Percentiles rank a stretch among this genome's conserved stretches.
phyloP scores from a whole-genome alignment of 2,113 vertebrate genomes.

The Uropsilus gracilis region DNA sequence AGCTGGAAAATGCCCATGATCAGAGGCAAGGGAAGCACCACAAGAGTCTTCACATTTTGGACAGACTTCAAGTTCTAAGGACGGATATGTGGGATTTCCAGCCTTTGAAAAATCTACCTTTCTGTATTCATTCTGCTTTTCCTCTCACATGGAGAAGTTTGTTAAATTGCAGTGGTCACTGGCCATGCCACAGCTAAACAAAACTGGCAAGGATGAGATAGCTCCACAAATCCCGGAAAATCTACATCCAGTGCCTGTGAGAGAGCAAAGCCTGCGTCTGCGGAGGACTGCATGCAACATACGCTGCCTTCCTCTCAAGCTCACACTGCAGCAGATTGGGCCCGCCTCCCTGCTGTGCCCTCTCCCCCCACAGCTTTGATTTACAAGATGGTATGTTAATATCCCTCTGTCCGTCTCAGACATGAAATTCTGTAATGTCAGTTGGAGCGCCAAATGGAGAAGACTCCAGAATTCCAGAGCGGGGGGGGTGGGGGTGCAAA shows the following conservation, averaged over 20 bases:
- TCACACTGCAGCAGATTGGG: slow-evolving; percentile 43
- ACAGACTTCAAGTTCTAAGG: not conserved
- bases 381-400: slow-evolving; percentile 62
- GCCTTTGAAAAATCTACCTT: not conserved
- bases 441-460: not conserved
- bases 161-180: not conserved
- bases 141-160: not conserved
- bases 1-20: not conserved
- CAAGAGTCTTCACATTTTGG: not conserved
- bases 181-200: not conserved
- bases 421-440: not conserved
- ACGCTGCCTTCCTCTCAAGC: slow-evolving; percentile 50
- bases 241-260: not conserved
- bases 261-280: not conserved
- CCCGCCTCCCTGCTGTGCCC: slow-evolving; percentile 44
- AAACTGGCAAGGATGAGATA: not conserved
- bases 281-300: slow-evolving; percentile 40
- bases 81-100: not conserved
- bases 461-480: not conserved
- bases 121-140: not conserved
- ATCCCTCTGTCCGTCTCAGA: not conserved
- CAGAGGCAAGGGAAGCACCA: not conserved
- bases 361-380: not conserved
- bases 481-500: not conserved
- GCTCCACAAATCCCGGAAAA: not conserved